Percentiles rank a stretch among this genome's conserved stretches.
These are phyloP conservation scores for Arge pagana DNA, from an alignment of 2,888 invertebrate species.

Conservation along the genomic window DNA sequence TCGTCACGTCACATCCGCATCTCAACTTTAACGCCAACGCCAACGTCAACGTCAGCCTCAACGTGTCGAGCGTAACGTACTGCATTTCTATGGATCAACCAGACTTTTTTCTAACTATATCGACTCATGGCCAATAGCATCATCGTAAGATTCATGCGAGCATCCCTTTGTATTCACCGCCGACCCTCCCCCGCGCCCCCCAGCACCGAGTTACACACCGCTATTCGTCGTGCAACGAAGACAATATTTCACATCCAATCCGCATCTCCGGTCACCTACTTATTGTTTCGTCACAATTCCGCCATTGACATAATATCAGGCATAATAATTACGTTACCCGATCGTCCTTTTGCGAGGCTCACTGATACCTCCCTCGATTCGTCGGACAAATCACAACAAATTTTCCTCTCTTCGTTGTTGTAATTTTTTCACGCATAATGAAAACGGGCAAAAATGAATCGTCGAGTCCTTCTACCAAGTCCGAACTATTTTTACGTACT, in stretches of 20 bases:
- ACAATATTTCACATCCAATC: constrained; percentile 9
- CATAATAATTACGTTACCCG: constrained; percentile 2
- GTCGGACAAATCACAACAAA: too few species aligned
- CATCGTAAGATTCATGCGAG: constrained; percentile 5
- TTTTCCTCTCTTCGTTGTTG: too few species aligned
- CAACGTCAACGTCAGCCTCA: constrained; percentile 21
- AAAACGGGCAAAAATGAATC: too few species aligned
- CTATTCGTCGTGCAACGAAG: constrained; percentile 11
- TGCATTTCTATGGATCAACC: constrained; percentile 21
- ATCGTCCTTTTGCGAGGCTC: constrained; percentile 13
- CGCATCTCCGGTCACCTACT: constrained; percentile 13
- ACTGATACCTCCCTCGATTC: neutral
- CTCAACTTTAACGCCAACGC: constrained; percentile 32
- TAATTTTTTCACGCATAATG: too few species aligned
- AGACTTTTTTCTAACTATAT: constrained; percentile 15
- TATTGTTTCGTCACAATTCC: constrained; percentile 28
- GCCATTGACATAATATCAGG: constrained; percentile 21
- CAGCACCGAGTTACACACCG: constrained; percentile 16
- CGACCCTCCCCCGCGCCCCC: too few species aligned
- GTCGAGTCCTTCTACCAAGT: too few species aligned
- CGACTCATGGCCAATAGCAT: constrained; percentile 4
- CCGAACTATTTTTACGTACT: too few species aligned
- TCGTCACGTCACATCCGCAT: constrained; percentile 41
- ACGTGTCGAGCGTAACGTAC: constrained; percentile 16
- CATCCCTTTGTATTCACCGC: constrained; percentile 8